Base-by-base conservation (phyloP, 2,113 vertebrate genomes). In the Erythrocercus mccallii region DNA sequence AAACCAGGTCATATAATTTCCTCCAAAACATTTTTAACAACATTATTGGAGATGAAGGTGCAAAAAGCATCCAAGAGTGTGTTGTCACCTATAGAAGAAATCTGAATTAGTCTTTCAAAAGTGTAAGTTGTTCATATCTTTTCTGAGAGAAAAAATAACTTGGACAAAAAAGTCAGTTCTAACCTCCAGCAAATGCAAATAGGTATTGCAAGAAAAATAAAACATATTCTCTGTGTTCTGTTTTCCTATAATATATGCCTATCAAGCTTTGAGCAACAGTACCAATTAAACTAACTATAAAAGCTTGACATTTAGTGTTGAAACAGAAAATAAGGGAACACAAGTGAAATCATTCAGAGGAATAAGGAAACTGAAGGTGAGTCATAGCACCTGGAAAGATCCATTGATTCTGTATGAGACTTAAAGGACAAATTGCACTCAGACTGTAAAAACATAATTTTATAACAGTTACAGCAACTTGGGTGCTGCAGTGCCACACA, bases 401-500 rank as follows among this genome's bases (percentile, higher is more conserved):
- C 40, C 0, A 0, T 83, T 88, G 72, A 86, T 62, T 92, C 56
- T 53, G 27, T 65, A 68, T 33, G 44, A 76, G 24, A 61, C 31
- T 80, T 94, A 90, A 91, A 90, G 47, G 62, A 94, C 30, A 70
- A 92, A 92, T 62, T 88, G 44, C 64, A 80, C 4, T 1, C 25
- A 80, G 66, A 77, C 87, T 91, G 74, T 51, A 86, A 92, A 95
- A 90, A 68, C 56, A 71, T 37, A 51, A 80, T 83, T 94, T 77
- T 81, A 70, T 86, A 95, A 94, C 2, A 3, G 76, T 81, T 72
- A 84, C 19, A 79, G 57, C 13, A 95, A 73, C 90, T 61, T 95
- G 92, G 54, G 82, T 94, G 86, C 51, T 96, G 70, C 50, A 92
- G 90, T 95, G 44, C 57, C 72, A 94, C 95, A 93, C 81, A 94